phyloP scores from a whole-genome alignment of 2,113 vertebrate species.

The Silurus glanis region DNA sequence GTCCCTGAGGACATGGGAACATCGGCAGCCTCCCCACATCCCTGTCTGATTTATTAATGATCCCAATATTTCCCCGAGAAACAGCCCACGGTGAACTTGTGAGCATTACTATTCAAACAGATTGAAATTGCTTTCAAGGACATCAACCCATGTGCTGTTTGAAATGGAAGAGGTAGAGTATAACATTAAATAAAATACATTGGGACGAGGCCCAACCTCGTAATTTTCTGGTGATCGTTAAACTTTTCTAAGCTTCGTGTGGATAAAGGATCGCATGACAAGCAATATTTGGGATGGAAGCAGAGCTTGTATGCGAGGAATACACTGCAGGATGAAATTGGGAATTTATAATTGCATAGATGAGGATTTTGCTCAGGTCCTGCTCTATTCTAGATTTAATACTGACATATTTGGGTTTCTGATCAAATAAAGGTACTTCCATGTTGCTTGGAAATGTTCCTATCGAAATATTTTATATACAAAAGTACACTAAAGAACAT shows the following conservation, averaged over 20 bases:
- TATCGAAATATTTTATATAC: too few relatives aligned
- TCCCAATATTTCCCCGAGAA: not conserved
- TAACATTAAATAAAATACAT: too few relatives aligned
- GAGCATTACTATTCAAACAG: conserved; percentile 4
- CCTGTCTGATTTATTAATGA: conserved; percentile 33
- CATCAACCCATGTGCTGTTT: not conserved
- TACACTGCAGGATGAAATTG: not conserved
- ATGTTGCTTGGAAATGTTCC: not conserved
- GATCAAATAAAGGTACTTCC: not conserved
- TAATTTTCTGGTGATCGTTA: not conserved
- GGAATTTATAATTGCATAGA: not conserved
- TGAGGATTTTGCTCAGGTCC: not conserved
- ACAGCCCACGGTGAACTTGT: not conserved
- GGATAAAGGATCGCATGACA: not conserved
- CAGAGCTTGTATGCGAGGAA: not conserved
- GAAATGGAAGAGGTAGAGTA: not conserved
- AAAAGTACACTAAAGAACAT: too few relatives aligned
- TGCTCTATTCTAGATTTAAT: not conserved
- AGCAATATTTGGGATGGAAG: not conserved
- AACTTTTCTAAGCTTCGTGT: not conserved
- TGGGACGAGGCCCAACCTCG: not conserved
- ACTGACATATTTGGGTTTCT: not conserved
- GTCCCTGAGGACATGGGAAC: not conserved
- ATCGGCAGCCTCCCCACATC: not conserved
- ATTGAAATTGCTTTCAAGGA: not conserved